Base-by-base conservation (phyloP, 2,888 invertebrate species). In the Philopedon plagiatum region DNA sequence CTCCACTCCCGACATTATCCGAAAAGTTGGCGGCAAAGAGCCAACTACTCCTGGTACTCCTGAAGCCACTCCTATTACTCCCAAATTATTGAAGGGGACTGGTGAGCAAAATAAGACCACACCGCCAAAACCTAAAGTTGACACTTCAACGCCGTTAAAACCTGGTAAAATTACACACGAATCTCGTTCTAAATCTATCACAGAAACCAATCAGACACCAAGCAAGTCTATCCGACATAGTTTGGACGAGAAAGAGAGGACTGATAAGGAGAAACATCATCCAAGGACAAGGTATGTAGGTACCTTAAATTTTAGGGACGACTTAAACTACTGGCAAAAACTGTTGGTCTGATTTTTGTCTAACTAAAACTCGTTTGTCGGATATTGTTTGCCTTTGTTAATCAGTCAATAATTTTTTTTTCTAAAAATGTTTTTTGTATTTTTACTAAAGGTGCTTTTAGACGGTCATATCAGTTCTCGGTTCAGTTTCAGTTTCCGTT, bases 1-100 rank as follows among this genome's bases (percentile, higher is more conserved):
- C 83, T 93, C 93, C 5, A 91, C 93, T 44, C 93, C 94, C 18
- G 94, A 94, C 86, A 92, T 93, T 63, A 93, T 93, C 69, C 87
- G 92, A 78, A 87, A 93, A 78, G 91, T 93, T 13, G 83, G 79
- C 49, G 76, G 87, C 15, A 82, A 86, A 69, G 81, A 81, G 26
- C 75, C 82, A 4, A 76, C 78, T 8, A 81, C 83, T 23, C 78
- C 82, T 39, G 75, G 78, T 19, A 76, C 80, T 13, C 75, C 82
- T 11, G 79, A 80, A 62, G 68, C 61, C 62, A 51, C 46, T 2
- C 68, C 68, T 23, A 60, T 15, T 18, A 58, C 56, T 18, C 69
- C 63, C 1, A 64, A 69, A 56, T 21, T 18, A 4, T n/a, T 63
- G 7, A 62, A 62, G 37, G 19, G 18, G 11, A 46, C 32, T n/a